A percentile compares a stretch with the other conserved stretches of the same genome.
These are phyloP conservation scores for Drosophila histrio DNA, from an alignment of 2,888 invertebrate species.

Conservation along the genomic window DNA sequence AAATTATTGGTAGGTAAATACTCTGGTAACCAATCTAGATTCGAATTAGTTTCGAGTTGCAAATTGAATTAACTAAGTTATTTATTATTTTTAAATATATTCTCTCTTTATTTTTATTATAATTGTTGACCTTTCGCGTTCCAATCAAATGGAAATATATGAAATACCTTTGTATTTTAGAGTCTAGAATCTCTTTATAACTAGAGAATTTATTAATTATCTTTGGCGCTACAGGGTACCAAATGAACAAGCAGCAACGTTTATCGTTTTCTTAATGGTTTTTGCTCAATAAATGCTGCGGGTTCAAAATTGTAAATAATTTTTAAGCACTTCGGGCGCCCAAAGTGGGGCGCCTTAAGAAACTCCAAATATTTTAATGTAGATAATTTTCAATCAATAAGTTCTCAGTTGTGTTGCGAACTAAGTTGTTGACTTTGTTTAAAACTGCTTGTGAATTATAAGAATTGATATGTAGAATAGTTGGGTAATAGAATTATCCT, in stretches of 20 bases:
- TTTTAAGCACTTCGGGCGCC: background rate
- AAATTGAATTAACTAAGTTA: no score
- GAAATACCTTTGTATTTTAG: background rate
- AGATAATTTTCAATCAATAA: background rate
- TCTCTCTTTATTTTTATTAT: background rate
- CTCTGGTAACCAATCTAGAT: background rate
- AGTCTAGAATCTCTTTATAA: background rate
- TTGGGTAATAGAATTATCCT: background rate
- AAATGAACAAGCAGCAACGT: background rate
- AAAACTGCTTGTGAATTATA: background rate
- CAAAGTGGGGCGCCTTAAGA: constrained; percentile 1
- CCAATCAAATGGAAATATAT: background rate
- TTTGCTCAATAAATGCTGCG: constrained; percentile 5
- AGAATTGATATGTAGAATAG: background rate
- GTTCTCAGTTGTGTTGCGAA: background rate
- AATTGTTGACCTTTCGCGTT: background rate
- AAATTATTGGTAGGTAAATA: background rate
- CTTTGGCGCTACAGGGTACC: background rate
- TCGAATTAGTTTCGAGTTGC: no score
- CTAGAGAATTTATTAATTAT: background rate
- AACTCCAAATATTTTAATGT: background rate
- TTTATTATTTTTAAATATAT: no score
- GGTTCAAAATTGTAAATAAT: constrained; percentile 3
- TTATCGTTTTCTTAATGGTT: background rate
- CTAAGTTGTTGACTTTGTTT: no score